phyloP scores from a whole-genome alignment of 1,140 invertebrate genomes.

The Diprion similis region DNA sequence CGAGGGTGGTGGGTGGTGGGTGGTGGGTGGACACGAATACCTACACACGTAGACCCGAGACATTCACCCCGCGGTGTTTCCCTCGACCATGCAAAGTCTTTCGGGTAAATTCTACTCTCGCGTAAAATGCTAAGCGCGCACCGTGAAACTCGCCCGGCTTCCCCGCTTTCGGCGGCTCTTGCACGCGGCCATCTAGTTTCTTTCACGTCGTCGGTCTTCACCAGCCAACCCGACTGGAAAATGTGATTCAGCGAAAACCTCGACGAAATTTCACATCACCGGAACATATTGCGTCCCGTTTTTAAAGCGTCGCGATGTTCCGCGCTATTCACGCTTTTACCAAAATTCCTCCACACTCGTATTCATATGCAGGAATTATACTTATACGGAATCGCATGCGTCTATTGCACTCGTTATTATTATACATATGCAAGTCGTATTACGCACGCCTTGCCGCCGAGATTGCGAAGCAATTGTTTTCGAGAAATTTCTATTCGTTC shows the following conservation, averaged over 20 bases:
- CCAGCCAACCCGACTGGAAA: conserved; percentile 29
- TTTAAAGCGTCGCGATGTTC: too few species aligned
- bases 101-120: conserved; percentile 11
- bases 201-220: background rate
- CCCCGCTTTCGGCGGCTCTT: background rate
- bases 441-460: too few species aligned
- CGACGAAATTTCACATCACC: conserved; percentile 28
- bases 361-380: too few species aligned
- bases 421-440: too few species aligned
- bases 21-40: too few species aligned
- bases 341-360: too few species aligned
- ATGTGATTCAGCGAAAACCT: conserved; percentile 36
- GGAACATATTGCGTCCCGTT: conserved; percentile 13
- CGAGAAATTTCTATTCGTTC: too few species aligned
- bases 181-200: background rate
- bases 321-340: conserved; percentile 17
- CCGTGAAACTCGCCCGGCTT: background rate
- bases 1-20: too few species aligned
- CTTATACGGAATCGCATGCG: too few species aligned
- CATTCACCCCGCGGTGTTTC: background rate
- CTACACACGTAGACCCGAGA: too few species aligned
- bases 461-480: too few species aligned
- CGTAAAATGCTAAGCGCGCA: background rate
- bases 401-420: too few species aligned
- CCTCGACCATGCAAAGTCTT: conserved; percentile 10